phyloP scores from a whole-genome alignment of 2,797 vertebrate genomes.

The Cuniculus paca region DNA sequence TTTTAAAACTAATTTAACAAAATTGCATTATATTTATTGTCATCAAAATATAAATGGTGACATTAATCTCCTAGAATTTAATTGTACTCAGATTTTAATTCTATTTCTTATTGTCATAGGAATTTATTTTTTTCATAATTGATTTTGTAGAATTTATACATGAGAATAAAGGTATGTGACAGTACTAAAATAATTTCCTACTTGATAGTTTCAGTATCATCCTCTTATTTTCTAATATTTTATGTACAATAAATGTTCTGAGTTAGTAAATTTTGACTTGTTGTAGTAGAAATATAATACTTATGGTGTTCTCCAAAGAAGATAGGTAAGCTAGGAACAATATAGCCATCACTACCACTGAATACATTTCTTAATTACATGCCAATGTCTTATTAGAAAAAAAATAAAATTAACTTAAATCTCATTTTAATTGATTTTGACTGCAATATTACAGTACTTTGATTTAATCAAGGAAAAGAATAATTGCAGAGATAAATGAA shows the following conservation, averaged over 20 bases:
- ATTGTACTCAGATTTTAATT: conserved; percentile 87
- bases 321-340: conserved; percentile 15
- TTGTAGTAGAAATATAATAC: conserved; percentile 78
- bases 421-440: conserved; percentile 55
- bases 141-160: conserved; percentile 84
- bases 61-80: conserved; percentile 84
- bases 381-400: conserved; percentile 58
- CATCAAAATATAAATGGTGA: conserved; percentile 74
- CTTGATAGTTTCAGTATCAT: conserved; percentile 82
- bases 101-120: conserved; percentile 78
- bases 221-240: conserved; percentile 83
- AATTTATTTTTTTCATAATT: conserved; percentile 84
- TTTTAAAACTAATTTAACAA: conserved; percentile 84
- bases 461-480: conserved; percentile 20
- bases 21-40: conserved; percentile 82
- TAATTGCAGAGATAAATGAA: conserved; percentile 39
- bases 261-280: conserved; percentile 77
- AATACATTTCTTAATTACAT: not conserved
- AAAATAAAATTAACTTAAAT: conserved; percentile 52
- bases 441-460: not conserved
- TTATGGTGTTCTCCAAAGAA: conserved; percentile 69
- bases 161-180: conserved; percentile 72
- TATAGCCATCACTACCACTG: not conserved
- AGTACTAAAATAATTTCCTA: conserved; percentile 85
- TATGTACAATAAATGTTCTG: conserved; percentile 76